Conservation (phyloP, 2,113 vertebrate genomes). For the Rhagologus leucostigma region DNA sequence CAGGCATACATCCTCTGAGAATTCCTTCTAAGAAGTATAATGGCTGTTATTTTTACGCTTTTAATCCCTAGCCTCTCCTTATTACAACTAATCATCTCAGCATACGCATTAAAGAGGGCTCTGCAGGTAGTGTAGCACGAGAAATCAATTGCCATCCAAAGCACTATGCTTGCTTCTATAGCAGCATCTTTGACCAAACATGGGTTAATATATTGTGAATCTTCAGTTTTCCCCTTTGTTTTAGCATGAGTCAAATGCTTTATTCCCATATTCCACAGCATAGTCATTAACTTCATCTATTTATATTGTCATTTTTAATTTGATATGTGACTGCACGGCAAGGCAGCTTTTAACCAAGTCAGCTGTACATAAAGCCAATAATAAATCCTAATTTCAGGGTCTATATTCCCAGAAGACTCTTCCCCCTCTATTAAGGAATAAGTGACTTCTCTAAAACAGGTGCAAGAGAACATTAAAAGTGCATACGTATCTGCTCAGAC, state of each 20-base stretch:
- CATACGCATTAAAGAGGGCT: neutral
- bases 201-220: neutral
- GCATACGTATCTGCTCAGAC: neutral
- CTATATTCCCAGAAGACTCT: neutral
- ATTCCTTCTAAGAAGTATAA: slow-evolving; percentile 27
- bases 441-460: neutral
- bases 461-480: neutral
- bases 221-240: neutral
- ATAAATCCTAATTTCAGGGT: neutral
- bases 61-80: slow-evolving; percentile 31
- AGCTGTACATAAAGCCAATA: neutral
- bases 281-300: neutral
- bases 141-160: slow-evolving; percentile 4
- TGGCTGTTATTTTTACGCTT: slow-evolving; percentile 48
- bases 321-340: neutral
- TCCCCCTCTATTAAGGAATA: neutral
- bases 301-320: slow-evolving; percentile 26
- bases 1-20: neutral
- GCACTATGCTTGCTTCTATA: neutral
- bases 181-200: neutral
- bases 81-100: slow-evolving; percentile 33
- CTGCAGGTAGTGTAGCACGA: neutral
- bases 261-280: neutral
- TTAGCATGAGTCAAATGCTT: neutral
- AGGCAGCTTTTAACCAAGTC: slow-evolving; percentile 13